phyloP scores from a whole-genome alignment of 2,113 vertebrate genomes.

The Octodon degus region DNA sequence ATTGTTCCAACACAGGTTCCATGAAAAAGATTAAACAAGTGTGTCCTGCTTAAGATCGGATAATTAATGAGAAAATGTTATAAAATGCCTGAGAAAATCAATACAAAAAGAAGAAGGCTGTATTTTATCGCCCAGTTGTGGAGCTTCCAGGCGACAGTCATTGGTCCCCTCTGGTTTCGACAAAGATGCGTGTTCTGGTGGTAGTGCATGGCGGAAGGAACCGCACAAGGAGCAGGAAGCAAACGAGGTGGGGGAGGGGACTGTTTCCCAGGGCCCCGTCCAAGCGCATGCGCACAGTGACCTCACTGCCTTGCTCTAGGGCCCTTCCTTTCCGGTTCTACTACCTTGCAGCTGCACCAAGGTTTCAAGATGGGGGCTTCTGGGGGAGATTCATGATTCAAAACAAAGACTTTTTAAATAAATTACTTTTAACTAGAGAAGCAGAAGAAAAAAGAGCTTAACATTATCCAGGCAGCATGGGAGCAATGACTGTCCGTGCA shows the following conservation, averaged over 20 bases:
- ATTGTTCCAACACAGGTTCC: background rate
- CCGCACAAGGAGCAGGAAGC: background rate
- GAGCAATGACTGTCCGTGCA: background rate
- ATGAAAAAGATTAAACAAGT: background rate
- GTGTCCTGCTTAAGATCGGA: background rate
- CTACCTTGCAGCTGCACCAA: background rate
- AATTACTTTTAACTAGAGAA: background rate
- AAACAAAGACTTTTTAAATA: background rate
- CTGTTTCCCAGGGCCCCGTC: background rate
- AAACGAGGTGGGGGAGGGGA: background rate
- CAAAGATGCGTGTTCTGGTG: background rate
- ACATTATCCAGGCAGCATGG: background rate
- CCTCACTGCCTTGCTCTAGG: background rate
- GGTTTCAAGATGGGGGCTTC: background rate
- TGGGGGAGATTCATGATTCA: background rate
- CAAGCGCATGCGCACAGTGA: background rate
- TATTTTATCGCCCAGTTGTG: background rate
- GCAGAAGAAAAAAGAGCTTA: background rate
- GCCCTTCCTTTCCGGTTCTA: background rate
- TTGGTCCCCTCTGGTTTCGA: background rate
- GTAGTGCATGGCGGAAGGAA: background rate
- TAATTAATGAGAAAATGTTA: background rate
- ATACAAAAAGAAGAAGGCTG: background rate
- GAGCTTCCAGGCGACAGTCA: background rate
- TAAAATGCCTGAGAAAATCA: background rate